Conservation (phyloP, 2,888 invertebrate species). For the Cryptophagus acutangulus region DNA sequence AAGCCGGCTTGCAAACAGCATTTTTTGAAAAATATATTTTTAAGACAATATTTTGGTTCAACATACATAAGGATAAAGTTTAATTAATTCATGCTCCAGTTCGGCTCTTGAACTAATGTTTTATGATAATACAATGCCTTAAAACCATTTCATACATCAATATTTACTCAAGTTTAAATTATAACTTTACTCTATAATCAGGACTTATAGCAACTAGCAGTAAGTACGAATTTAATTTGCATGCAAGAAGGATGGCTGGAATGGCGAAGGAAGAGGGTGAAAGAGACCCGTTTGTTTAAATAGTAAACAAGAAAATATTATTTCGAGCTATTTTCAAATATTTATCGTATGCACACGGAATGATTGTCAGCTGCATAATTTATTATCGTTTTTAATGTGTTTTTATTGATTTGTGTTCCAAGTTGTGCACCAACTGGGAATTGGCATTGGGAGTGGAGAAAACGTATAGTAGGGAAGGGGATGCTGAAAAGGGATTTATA, state of each 20-base stretch:
- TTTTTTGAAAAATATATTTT: too few relatives aligned
- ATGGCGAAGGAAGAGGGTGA: slow-evolving; percentile 15
- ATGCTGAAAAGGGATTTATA: slow-evolving; percentile 37
- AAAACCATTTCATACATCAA: slow-evolving; percentile 20
- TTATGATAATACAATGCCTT: slow-evolving; percentile 17
- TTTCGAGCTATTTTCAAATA: too few relatives aligned
- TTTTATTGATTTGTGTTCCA: too few relatives aligned
- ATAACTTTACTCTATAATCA: slow-evolving; percentile 35
- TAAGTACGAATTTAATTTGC: slow-evolving; percentile 43
- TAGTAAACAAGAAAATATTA: neutral
- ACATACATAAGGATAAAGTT: too few relatives aligned
- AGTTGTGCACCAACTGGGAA: neutral
- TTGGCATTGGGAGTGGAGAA: slow-evolving; percentile 10
- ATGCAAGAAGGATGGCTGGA: slow-evolving; percentile 36
- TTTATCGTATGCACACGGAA: too few relatives aligned
- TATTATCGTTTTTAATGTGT: too few relatives aligned
- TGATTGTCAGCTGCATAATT: too few relatives aligned
- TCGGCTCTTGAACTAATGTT: too few relatives aligned
- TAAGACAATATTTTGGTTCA: too few relatives aligned
- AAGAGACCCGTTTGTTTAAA: too few relatives aligned
- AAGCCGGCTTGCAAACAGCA: too few relatives aligned
- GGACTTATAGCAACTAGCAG: slow-evolving; percentile 37
- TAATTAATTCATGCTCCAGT: too few relatives aligned
- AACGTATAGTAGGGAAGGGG: slow-evolving; percentile 27
- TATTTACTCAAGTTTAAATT: slow-evolving; percentile 20